Percentiles rank a stretch among this genome's conserved stretches.
Conservation (phyloP, 1,140 invertebrate species). For the Venustaconcha ellipsiformis region DNA sequence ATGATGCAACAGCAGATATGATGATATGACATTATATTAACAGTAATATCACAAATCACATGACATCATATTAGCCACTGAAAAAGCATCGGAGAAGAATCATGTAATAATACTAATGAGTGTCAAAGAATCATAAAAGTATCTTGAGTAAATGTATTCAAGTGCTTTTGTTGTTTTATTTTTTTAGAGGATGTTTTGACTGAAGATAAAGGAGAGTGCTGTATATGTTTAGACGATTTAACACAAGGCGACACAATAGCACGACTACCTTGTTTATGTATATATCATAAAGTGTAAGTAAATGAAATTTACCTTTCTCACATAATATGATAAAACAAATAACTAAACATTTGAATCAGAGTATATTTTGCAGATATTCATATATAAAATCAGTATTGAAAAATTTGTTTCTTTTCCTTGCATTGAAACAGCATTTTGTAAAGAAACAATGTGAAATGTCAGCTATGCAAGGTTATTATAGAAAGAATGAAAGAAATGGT, state of each 20-base stretch:
- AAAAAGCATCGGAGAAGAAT: not conserved
- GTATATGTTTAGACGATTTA: constrained; percentile 98
- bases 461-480: too few species aligned
- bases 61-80: not conserved
- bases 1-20: too few species aligned
- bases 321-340: too few species aligned
- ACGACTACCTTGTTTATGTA: constrained; percentile 97
- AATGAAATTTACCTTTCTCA: not conserved
- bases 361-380: not conserved
- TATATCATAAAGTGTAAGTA: constrained; percentile 97
- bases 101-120: too few species aligned
- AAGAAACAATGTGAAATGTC: not conserved
- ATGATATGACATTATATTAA: too few species aligned
- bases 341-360: too few species aligned
- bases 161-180: constrained; percentile 13
- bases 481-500: too few species aligned
- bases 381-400: too few species aligned
- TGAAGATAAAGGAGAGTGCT: constrained; percentile 95
- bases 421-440: not conserved
- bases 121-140: not conserved
- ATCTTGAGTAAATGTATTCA: not conserved
- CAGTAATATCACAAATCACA: not conserved
- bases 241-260: constrained; percentile 95
- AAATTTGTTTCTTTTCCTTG: not conserved
- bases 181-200: constrained; percentile 92